Evolutionary conservation across 2,888 invertebrate genomes (phyloP), one percentile per base, ranked within the genome.

Genomic region (Polyommatus icarus): DNA sequence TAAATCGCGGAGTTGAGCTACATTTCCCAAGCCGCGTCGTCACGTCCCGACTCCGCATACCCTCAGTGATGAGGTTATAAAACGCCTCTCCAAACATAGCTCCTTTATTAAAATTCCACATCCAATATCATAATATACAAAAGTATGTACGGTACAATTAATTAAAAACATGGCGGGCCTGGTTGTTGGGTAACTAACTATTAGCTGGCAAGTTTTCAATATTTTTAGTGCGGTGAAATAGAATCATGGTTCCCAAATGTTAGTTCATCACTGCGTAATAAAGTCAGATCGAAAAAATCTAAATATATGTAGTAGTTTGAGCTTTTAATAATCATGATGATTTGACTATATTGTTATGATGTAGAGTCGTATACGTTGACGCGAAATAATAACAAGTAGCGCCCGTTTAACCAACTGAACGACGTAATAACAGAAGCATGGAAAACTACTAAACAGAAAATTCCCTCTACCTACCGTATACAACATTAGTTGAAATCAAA

Each of bases 1-100:
- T 54, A 18, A 54, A 5, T 54, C 54, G 18, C 54, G 54, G 18
- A 20, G 67, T 72, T 72, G 29, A 29, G 50, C 46, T 46, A 50
- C 18, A 75, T 54, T 29, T 46, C 29, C 29, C 7, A 20, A 24
- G 77, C 81, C 84, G 83, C 81, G 81, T 46, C 83, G 86, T 87
- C 90, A 90, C 91, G 91, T 90, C 78, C 81, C 85, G 88, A 85
- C 87, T 86, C 88, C 85, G 82, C 84, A 84, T 85, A 84, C 88
- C 90, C 87, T 87, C 85, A 87, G 83, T 82, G 87, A 87, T 84
- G 86, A 86, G 85, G 84, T 85, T 87, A 86, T 84, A 82, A 85
- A 81, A 84, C 83, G 84, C 84, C 79, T 81, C 80, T 80, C 82
- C 78, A 81, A 81, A 82, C 82, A 82, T 82, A 83, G 80, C 79